Percentiles rank a stretch among this genome's conserved stretches.
These are phyloP conservation scores for Phasianus colchicus DNA, from an alignment of 2,113 vertebrate genomes.

Conservation along the genomic window DNA sequence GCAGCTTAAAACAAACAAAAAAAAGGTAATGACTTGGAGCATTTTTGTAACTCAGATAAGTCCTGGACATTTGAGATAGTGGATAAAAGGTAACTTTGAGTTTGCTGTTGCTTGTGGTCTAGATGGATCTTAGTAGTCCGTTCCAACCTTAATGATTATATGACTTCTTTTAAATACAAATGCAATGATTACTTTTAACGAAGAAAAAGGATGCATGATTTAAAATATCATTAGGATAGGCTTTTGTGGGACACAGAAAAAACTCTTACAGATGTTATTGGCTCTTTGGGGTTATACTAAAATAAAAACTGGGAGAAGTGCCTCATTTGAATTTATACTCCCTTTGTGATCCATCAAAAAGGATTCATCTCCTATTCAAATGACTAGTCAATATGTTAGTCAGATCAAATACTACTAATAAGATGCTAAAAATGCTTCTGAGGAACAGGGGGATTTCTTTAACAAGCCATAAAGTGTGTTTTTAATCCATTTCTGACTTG, in stretches of 20 bases:
- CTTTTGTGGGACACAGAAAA: slow-evolving; percentile 42
- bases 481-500: slow-evolving; percentile 81
- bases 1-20: background rate
- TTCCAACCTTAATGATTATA: background rate
- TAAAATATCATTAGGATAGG: slow-evolving; percentile 28
- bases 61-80: background rate
- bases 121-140: background rate
- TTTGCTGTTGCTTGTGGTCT: too few species aligned
- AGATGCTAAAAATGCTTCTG: slow-evolving; percentile 78
- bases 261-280: slow-evolving; percentile 51
- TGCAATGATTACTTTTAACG: background rate
- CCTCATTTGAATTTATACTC: slow-evolving; percentile 76
- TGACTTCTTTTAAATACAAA: background rate
- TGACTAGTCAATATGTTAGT: slow-evolving; percentile 79
- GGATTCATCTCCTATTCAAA: slow-evolving; percentile 74
- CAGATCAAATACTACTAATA: slow-evolving; percentile 79
- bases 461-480: slow-evolving; percentile 79
- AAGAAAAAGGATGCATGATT: background rate
- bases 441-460: slow-evolving; percentile 75
- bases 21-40: background rate
- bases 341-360: slow-evolving; percentile 77
- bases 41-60: background rate
- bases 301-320: slow-evolving; percentile 68
- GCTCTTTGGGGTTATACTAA: slow-evolving; percentile 39
- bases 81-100: background rate